Base-by-base conservation (phyloP, 2,888 invertebrate genomes). In the Odontocerum albicorne region DNA sequence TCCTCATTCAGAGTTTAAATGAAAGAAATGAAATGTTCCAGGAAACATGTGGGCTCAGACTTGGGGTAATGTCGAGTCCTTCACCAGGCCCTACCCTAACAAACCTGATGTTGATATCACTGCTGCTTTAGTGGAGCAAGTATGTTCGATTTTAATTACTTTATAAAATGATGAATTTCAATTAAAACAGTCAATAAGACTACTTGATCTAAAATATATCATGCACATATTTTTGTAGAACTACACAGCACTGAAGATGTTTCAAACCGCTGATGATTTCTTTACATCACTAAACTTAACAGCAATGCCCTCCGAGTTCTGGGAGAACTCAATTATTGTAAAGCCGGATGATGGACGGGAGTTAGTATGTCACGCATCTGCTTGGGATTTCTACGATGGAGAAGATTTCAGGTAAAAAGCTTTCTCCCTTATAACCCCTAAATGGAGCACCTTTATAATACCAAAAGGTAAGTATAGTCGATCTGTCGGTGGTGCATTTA, bases 31-130 rank as follows among this genome's bases (percentile, higher is more conserved):
- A 36, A 17, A 7, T 17, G 7, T 69, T 73, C 2, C 71, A 87
- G 90, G 90, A 13, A 87, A 92, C 66, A 87, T 92, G 86, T 92
- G 92, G 92, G 86, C 87, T 0, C 92, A 93, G 69, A 77, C 81
- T 0, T 93, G 92, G 92, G 74, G 72, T 49, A 82, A 85, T 59
- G 75, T 88, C 4, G 82, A 80, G 27, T 80, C 85, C 1, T 80
- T 87, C 62, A 84, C 88, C 1, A 80, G 83, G 1, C 92, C 95
- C 0, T 88, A 83, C 67, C 86, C 87, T 0, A 82, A 86, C 46
- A 87, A 86, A 65, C 75, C 82, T 12, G 76, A 84, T 47, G 75
- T 86, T 1, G 90, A 92, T 71, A 85, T 92, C n/a, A 87, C 87
- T 0, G 75, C 79, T 13, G 82, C 85, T 47, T 85, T 94, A 86